phyloP scores from a whole-genome alignment of 1,140 invertebrate species.

The Lycorma delicatula region DNA sequence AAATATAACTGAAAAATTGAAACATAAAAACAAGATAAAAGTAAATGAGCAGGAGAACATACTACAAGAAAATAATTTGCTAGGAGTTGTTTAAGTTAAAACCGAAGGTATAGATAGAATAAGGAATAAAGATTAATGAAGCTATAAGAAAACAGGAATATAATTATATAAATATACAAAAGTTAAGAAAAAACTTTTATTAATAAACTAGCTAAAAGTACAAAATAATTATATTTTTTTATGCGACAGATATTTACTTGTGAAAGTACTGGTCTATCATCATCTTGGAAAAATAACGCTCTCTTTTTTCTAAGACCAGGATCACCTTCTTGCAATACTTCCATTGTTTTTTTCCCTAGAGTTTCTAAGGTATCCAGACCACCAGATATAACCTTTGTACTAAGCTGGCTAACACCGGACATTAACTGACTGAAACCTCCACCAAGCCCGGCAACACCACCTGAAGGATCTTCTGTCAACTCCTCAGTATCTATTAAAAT shows the following conservation, averaged over 20 bases:
- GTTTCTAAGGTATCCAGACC: constrained; percentile 82
- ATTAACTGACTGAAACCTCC: constrained; percentile 8
- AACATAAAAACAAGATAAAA: no score
- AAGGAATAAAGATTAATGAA: no score
- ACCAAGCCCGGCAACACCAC: not conserved
- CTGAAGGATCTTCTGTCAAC: constrained; percentile 17
- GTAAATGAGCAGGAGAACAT: no score
- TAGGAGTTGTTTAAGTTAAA: no score
- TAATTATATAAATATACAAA: not conserved
- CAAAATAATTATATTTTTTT: not conserved
- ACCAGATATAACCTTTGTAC: constrained; percentile 70
- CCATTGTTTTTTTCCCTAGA: constrained; percentile 89
- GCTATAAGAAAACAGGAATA: not conserved
- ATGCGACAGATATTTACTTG: constrained; percentile 34
- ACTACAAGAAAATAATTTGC: no score
- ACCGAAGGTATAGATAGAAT: no score
- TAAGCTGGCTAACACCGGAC: constrained; percentile 29
- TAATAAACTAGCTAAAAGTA: not conserved
- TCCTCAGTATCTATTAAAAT: no score
- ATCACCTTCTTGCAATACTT: constrained; percentile 83
- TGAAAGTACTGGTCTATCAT: constrained; percentile 49
- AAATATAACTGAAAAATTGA: no score
- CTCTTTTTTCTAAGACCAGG: constrained; percentile 76
- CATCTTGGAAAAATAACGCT: constrained; percentile 57
- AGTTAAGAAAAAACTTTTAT: constrained; percentile 3